Evolutionary conservation across 2,888 invertebrate species (phyloP).

Genomic region (Acleris literana): DNA sequence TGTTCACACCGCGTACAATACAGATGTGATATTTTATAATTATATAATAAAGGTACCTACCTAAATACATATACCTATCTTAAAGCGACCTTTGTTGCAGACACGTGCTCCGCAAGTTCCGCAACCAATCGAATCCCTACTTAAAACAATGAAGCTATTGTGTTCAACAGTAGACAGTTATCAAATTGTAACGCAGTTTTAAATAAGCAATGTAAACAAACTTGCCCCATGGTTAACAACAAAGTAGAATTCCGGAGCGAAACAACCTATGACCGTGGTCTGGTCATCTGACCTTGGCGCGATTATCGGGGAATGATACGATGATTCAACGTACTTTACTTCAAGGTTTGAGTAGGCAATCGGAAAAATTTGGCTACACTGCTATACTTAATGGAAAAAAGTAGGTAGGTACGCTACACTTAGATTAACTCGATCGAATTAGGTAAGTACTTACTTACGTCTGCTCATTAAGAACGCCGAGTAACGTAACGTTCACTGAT

Average conservation of each 20-base stretch:
- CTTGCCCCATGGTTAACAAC: not conserved
- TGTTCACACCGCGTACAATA: no score
- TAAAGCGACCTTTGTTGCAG: slow-evolving; percentile 4
- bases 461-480: no score
- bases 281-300: slow-evolving; percentile 1
- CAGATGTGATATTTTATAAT: not conserved
- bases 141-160: slow-evolving; percentile 15
- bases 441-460: no score
- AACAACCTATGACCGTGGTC: no score
- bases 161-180: not conserved
- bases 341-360: not conserved
- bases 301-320: slow-evolving; percentile 3
- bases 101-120: slow-evolving; percentile 2
- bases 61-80: no score
- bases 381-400: no score
- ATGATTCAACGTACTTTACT: not conserved
- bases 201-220: not conserved
- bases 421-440: no score
- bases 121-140: not conserved
- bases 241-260: slow-evolving; percentile 7
- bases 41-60: not conserved
- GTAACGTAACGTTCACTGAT: no score
- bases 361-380: no score
- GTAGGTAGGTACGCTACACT: no score
- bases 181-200: not conserved